These are phyloP conservation scores for Torymus aiolomorphi DNA, from an alignment of 2,888 invertebrate species.

Conservation along the genomic window DNA sequence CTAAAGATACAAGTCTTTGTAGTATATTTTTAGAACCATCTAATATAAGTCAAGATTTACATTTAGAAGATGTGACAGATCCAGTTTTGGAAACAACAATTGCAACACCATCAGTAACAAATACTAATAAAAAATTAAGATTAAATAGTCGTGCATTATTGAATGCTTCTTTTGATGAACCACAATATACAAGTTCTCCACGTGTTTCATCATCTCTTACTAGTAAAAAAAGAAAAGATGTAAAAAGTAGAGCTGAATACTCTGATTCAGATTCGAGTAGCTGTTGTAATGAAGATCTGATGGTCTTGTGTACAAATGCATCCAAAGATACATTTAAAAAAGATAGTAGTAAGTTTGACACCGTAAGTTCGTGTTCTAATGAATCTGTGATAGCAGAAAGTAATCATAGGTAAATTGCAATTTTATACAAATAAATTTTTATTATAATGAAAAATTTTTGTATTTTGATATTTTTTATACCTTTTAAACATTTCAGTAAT, in stretches of 20 bases:
- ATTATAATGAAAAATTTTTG: slow-evolving; percentile 9
- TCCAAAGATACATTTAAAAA: slow-evolving; percentile 14
- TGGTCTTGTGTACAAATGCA: background rate
- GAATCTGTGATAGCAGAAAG: slow-evolving; percentile 31
- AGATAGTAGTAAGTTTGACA: background rate
- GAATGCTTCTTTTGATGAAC: slow-evolving; percentile 52
- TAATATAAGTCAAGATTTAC: slow-evolving; percentile 50
- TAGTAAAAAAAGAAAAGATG: slow-evolving; percentile 37
- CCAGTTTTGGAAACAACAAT: slow-evolving; percentile 58
- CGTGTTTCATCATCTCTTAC: background rate
- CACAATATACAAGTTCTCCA: slow-evolving; percentile 67
- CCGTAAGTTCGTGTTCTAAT: slow-evolving; percentile 23
- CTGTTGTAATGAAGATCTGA: slow-evolving; percentile 18
- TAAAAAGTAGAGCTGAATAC: background rate
- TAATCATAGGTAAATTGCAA: slow-evolving; percentile 47
- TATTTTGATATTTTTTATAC: slow-evolving; percentile 9
- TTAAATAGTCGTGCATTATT: slow-evolving; percentile 25
- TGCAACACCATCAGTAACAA: slow-evolving; percentile 13
- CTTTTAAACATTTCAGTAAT: slow-evolving; percentile 24
- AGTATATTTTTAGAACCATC: slow-evolving; percentile 64
- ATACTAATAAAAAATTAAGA: slow-evolving; percentile 37
- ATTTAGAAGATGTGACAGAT: slow-evolving; percentile 53
- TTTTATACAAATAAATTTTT: slow-evolving; percentile 3
- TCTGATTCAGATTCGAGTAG: background rate
- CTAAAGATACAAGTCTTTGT: slow-evolving; percentile 59